These are phyloP conservation scores for Anagrus nilaparvatae DNA, from an alignment of 1,140 invertebrate species.

Conservation along the genomic window DNA sequence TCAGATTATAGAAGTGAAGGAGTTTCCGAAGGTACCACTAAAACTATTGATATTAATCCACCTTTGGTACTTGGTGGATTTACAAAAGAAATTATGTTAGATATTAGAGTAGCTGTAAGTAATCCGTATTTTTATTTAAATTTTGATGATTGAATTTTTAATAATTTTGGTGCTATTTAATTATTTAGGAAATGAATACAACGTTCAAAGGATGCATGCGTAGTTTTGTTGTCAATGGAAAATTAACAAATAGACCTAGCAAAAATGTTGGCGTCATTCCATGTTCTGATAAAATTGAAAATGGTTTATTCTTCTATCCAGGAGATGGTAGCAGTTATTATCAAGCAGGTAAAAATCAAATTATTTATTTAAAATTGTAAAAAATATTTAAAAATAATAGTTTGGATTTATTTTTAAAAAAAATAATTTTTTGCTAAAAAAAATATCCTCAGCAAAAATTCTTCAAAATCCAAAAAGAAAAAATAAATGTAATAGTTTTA, in stretches of 20 bases:
- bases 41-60: slow-evolving; percentile 51
- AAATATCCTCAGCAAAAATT: too few species aligned
- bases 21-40: slow-evolving; percentile 44
- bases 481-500: too few species aligned
- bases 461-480: too few species aligned
- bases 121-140: slow-evolving; percentile 1
- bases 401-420: too few species aligned
- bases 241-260: slow-evolving; percentile 49
- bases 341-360: slow-evolving; percentile 47
- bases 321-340: slow-evolving; percentile 55
- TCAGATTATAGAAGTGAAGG: slow-evolving; percentile 45
- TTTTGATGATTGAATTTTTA: slow-evolving; percentile 2
- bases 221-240: slow-evolving; percentile 64
- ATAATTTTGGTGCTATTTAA: slow-evolving; percentile 9
- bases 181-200: slow-evolving; percentile 43
- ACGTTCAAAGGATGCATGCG: slow-evolving; percentile 82
- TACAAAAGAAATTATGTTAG: slow-evolving; percentile 7
- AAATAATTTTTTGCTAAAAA: too few species aligned
- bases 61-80: slow-evolving; percentile 79
- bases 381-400: too few species aligned
- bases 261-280: slow-evolving; percentile 53
- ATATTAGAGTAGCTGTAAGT: slow-evolving; percentile 6
- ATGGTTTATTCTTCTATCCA: slow-evolving; percentile 80
- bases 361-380: background rate
- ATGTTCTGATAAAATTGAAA: slow-evolving; percentile 74